These are phyloP conservation scores for Sarotherodon lohbergeri DNA, from an alignment of 2,113 vertebrate species.

Conservation along the genomic window DNA sequence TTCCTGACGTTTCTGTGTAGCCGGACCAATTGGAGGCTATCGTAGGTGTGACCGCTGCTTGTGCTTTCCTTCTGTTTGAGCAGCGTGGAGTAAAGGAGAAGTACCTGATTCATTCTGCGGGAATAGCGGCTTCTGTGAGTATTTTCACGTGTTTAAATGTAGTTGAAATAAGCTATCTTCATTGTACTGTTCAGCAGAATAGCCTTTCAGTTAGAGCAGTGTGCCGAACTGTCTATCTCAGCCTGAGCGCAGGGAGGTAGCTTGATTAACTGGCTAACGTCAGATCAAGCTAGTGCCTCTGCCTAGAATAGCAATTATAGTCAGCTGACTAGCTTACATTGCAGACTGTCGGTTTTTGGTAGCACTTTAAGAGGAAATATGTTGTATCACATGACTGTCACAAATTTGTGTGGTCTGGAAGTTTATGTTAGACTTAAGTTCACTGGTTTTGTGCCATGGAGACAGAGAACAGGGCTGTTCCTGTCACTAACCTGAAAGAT, in stretches of 20 bases:
- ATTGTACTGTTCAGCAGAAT: rapidly evolving
- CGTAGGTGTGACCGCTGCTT: neutral
- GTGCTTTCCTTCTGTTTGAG: conserved; percentile 1
- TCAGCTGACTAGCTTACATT: neutral
- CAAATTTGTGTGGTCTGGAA: neutral
- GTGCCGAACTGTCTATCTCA: neutral
- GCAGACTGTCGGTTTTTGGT: neutral
- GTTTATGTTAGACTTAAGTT: neutral
- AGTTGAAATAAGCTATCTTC: neutral
- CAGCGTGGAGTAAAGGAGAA: conserved; percentile 45
- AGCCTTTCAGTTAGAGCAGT: neutral
- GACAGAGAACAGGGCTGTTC: neutral
- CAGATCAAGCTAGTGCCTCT: conserved; percentile 10
- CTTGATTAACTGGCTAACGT: conserved; percentile 9
- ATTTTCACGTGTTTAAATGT: neutral
- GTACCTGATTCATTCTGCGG: neutral
- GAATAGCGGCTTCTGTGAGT: conserved; percentile 55
- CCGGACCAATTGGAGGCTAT: conserved; percentile 32
- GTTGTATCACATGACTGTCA: neutral
- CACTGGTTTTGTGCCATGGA: neutral
- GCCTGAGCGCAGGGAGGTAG: neutral
- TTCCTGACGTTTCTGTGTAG: rapidly evolving
- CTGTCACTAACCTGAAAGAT: neutral
- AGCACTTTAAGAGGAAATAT: neutral
- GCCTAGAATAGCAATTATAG: neutral